Evolutionary conservation across 2,888 invertebrate genomes (phyloP).

Genomic region (Chrysopilus asiliformis): DNA sequence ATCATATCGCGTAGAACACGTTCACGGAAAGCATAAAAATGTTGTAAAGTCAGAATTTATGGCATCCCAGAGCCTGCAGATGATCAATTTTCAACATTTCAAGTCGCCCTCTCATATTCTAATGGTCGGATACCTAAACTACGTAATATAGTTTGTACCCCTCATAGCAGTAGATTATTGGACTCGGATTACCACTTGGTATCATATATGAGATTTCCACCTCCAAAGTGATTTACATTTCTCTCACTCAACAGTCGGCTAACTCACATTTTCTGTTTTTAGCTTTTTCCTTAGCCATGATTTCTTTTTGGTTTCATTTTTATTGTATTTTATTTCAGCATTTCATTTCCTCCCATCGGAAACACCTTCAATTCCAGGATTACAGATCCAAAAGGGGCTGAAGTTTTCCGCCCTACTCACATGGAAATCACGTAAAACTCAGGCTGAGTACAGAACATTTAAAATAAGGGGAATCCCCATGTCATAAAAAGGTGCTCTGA

Average conservation of each 20-base stretch:
- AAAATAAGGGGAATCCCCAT: conserved; percentile 2
- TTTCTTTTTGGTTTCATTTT: conserved; percentile 4
- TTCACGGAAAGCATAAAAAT: conserved; percentile 8
- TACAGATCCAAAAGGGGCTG: neutral
- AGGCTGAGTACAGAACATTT: conserved; percentile 3
- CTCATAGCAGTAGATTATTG: conserved; percentile 13
- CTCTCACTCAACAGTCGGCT: too few species aligned
- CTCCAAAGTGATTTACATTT: conserved; percentile 13
- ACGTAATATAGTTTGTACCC: too few species aligned
- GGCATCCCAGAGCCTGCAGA: conserved; percentile 8
- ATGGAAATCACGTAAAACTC: neutral
- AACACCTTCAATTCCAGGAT: conserved; percentile 1
- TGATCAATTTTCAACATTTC: conserved; percentile 14
- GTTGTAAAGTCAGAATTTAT: conserved; percentile 12
- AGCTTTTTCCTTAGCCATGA: conserved; percentile 4
- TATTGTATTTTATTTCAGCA: conserved; percentile 9
- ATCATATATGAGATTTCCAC: conserved; percentile 11
- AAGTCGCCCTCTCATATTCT: too few species aligned
- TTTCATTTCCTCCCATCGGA: conserved; percentile 12
- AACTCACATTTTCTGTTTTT: too few species aligned
- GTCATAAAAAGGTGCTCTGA: neutral
- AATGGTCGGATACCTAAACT: too few species aligned
- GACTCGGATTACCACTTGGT: conserved; percentile 10
- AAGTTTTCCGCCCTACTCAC: neutral
- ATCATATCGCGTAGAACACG: neutral